Base-by-base conservation (phyloP, 2,888 invertebrate species). In the Axea sp. region DNA sequence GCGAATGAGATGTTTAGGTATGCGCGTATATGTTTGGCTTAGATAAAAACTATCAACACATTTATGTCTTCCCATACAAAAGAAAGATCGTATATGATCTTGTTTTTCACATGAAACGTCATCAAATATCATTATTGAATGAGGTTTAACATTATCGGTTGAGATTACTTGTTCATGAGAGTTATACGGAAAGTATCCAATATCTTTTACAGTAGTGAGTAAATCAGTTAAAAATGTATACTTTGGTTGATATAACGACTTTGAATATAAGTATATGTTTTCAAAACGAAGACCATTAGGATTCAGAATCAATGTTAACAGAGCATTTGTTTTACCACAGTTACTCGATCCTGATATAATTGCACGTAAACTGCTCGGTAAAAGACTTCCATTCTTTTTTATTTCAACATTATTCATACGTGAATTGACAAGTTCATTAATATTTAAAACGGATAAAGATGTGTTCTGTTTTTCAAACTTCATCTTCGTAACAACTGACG, bases 311-410 rank as follows among this genome's bases (percentile, higher is more conserved):
- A 87, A 76, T 51, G 77, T 75, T 2, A 86, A 35, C 57, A 86
- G 76, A 2, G 82, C 74, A 64, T 86, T 86, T 2, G 84, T 84
- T 78, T 87, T 87, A 1, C 87, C 86, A 71, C 81, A 84, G 55
- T 81, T 83, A n/a, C 82, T 83, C 28, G 84, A 83, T 6, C 86
- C 85, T 4, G 19, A n/a, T n/a, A n/a, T n/a, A n/a, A n/a, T n/a
- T n/a, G n/a, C n/a, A n/a, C n/a, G n/a, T n/a, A n/a, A n/a, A n/a
- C n/a, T n/a, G n/a, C n/a, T n/a, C n/a, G n/a, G n/a, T n/a, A n/a
- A n/a, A n/a, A n/a, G n/a, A n/a, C n/a, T n/a, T n/a, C n/a, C n/a
- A n/a, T n/a, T n/a, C n/a, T n/a, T n/a, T n/a, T n/a, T n/a, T n/a
- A n/a, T n/a, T n/a, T n/a, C n/a, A n/a, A n/a, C n/a, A n/a, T n/a